Evolutionary conservation across 2,888 invertebrate genomes (phyloP).

Genomic region (Lydus trimaculatus): DNA sequence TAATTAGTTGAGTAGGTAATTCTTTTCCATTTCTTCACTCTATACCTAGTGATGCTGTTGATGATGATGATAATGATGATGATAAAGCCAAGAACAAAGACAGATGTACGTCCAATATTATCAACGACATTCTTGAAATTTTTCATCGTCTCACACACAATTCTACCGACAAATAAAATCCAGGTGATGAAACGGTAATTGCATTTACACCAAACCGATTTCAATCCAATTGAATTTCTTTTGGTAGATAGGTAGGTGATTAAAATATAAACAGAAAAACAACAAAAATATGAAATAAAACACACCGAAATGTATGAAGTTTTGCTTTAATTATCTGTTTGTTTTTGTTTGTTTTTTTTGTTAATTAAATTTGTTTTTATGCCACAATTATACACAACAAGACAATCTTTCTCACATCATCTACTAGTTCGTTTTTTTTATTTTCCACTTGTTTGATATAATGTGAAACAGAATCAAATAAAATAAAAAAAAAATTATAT

Average conservation of each 20-base stretch:
- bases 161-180: neutral
- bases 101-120: neutral
- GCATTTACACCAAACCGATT: neutral
- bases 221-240: neutral
- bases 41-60: too few relatives aligned
- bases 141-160: neutral
- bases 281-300: conserved; percentile 12
- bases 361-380: conserved; percentile 58
- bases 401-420: too few relatives aligned
- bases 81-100: neutral
- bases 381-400: conserved; percentile 60
- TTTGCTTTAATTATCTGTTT: conserved; percentile 58
- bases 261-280: neutral
- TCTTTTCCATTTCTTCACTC: too few relatives aligned
- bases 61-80: too few relatives aligned
- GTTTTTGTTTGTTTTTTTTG: conserved; percentile 55
- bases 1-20: too few relatives aligned
- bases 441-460: neutral
- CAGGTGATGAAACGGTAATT: conserved; percentile 1
- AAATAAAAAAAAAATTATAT: neutral
- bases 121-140: neutral
- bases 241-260: neutral
- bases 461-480: too few relatives aligned
- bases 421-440: conserved; percentile 39
- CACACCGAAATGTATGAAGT: conserved; percentile 52